phyloP scores from a whole-genome alignment of 2,113 vertebrate species.

The Grammomys surdaster region DNA sequence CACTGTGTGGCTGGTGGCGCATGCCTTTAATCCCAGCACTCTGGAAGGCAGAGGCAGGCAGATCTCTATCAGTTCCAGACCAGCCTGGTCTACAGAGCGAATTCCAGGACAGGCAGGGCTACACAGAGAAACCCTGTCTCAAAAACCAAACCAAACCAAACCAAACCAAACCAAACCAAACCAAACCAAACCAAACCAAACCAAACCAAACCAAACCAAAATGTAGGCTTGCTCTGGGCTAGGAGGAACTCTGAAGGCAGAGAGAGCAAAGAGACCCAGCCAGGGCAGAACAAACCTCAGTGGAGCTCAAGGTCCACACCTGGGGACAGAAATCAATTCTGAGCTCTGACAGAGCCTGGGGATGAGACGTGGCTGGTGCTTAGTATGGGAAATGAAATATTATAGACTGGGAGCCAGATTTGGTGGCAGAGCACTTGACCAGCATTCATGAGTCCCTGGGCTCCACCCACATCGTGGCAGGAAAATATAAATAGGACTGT shows the following conservation, averaged over 20 bases:
- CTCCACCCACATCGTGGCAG: background rate
- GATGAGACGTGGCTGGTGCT: background rate
- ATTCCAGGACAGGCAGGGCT: too few species aligned
- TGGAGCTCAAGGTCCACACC: background rate
- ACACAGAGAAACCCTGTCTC: too few species aligned
- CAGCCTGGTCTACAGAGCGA: too few species aligned
- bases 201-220: too few species aligned
- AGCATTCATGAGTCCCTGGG: background rate
- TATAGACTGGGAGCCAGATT: background rate
- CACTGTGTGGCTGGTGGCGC: too few species aligned
- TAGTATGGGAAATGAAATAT: background rate
- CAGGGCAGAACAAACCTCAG: background rate
- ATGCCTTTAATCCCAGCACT: too few species aligned
- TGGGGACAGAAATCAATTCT: background rate
- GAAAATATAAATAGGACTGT: background rate
- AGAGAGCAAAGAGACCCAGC: constrained; percentile 16
- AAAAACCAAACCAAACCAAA: too few species aligned
- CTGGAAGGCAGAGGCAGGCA: too few species aligned
- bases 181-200: too few species aligned
- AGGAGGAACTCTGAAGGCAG: background rate
- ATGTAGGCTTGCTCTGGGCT: background rate
- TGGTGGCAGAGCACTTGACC: too few species aligned
- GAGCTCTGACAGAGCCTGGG: background rate
- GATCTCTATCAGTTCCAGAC: too few species aligned
- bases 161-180: too few species aligned